Base-by-base conservation (phyloP, 2,113 vertebrate genomes). In the Zingel zingel region DNA sequence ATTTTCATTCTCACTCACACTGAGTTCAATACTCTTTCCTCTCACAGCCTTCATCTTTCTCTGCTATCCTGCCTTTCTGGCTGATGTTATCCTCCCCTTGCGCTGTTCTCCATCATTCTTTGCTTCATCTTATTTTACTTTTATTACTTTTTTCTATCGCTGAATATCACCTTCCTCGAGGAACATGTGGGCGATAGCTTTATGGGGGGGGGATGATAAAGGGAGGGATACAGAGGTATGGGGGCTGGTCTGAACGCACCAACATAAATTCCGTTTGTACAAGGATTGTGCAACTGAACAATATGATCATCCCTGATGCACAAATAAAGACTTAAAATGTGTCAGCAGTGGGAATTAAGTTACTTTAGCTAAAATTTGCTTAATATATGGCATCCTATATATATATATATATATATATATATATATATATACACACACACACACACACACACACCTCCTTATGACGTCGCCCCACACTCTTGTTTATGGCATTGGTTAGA, bases 111-210 rank as follows among this genome's bases (percentile, higher is more conserved):
- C 62, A 87, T 89, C 86, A 89, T 88, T 74, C 82, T 58, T n/a
- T 3, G 63, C 81, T 78, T 89, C 83, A 68, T 90, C 79, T 90
- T 79, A 79, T 87, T 88, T 82, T 82, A 85, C 79, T 82, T 88
- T 89, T 91, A 90, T 91, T 86, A 84, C 88, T 86, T 86, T 84
- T 83, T 78, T 86, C 67, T 84, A 82, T 78, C 23, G 12, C 72
- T 33, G 83, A 73, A 65, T 77, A 72, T 79, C 76, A 63, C 79
- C 68, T 88, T 89, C 81, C 79, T 77, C 18, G 5, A 83, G 74
- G 79, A 83, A 78, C 58, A 56, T n/a, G 72, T 73, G 63, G 63
- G 54, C 14, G 63, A 88, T 77, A 70, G 72, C 64, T 72, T 82
- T 33, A 33, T 43, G 39, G 66, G 53, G 33, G 13, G 57, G 48